These are phyloP conservation scores for Leptodactylus fuscus DNA, from an alignment of 2,113 vertebrate genomes.

Conservation along the genomic window DNA sequence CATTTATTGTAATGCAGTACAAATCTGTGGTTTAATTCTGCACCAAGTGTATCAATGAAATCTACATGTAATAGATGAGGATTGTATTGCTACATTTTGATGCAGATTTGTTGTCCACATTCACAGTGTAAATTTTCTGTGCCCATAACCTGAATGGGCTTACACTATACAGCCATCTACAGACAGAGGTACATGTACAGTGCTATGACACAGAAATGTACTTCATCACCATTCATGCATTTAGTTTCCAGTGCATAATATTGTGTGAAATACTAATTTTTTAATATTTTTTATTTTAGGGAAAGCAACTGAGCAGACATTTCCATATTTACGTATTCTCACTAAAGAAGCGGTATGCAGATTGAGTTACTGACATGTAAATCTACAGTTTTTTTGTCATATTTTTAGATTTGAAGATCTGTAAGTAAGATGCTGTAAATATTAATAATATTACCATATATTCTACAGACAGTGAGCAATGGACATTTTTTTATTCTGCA, in stretches of 20 bases:
- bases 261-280: neutral
- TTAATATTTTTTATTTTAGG: slow-evolving; percentile 60
- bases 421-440: slow-evolving; percentile 11
- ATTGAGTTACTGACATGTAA: slow-evolving; percentile 45
- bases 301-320: slow-evolving; percentile 69
- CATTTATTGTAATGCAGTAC: too few relatives aligned
- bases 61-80: too few relatives aligned
- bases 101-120: too few relatives aligned
- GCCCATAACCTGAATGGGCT: too few relatives aligned
- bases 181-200: neutral
- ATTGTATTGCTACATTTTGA: too few relatives aligned
- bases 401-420: slow-evolving; percentile 24
- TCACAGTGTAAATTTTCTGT: too few relatives aligned
- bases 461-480: neutral
- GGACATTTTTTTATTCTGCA: neutral
- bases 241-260: neutral
- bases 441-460: neutral
- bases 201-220: neutral
- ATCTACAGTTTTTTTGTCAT: neutral
- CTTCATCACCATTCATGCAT: too few relatives aligned
- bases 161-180: neutral
- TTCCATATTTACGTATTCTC: slow-evolving; percentile 70
- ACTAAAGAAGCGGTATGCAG: slow-evolving; percentile 64
- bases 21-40: too few relatives aligned
- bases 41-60: too few relatives aligned